Conservation (phyloP, 2,888 invertebrate genomes). For the Coremacera marginata region DNA sequence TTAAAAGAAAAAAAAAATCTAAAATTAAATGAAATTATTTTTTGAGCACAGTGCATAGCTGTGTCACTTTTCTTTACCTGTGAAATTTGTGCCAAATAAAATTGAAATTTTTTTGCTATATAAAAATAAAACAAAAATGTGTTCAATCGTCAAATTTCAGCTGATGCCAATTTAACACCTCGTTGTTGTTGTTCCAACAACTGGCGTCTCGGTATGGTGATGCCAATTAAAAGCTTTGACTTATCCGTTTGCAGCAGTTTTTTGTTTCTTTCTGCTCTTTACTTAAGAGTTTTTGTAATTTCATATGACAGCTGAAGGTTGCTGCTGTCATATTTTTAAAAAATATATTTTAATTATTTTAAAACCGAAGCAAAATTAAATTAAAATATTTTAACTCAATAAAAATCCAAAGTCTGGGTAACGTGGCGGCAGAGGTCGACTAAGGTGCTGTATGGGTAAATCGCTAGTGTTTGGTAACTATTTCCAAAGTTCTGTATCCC, state of each 20-base stretch:
- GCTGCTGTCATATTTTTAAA: conserved; percentile 4
- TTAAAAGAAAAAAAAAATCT: background rate
- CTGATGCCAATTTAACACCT: background rate
- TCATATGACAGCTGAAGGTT: conserved; percentile 26
- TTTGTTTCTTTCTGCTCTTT: background rate
- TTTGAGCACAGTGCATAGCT: background rate
- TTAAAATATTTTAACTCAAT: too few relatives aligned
- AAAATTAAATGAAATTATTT: background rate
- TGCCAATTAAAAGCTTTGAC: conserved; percentile 32
- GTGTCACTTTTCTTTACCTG: conserved; percentile 15
- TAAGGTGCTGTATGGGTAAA: too few relatives aligned
- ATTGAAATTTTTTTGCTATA: conserved; percentile 18
- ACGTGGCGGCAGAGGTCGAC: too few relatives aligned
- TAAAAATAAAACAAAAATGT: conserved; percentile 1
- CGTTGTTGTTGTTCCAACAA: background rate
- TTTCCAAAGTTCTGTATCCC: too few relatives aligned
- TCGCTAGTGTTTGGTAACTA: too few relatives aligned
- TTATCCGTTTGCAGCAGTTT: background rate
- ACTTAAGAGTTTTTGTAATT: conserved; percentile 11
- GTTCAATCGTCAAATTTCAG: background rate
- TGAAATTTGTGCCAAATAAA: conserved; percentile 26
- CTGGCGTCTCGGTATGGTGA: background rate
- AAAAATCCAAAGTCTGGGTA: too few relatives aligned
- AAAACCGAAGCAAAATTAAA: too few relatives aligned
- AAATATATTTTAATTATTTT: too few relatives aligned